Base-by-base conservation (phyloP, 1,140 invertebrate genomes). In the Listronotus oregonensis region DNA sequence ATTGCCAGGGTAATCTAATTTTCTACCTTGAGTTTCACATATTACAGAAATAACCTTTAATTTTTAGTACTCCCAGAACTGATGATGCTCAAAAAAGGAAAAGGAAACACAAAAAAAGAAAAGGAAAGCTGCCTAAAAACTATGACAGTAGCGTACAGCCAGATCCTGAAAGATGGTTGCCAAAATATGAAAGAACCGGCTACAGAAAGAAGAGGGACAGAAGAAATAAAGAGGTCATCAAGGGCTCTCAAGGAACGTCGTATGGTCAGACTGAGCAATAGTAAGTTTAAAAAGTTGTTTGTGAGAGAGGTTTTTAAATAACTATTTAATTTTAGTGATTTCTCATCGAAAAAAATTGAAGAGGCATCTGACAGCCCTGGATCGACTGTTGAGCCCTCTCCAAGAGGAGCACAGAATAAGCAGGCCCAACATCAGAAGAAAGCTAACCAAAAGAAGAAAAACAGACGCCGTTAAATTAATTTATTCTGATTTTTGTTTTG, bases 141-240 rank as follows among this genome's bases (percentile, higher is more conserved):
- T 95, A 90, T 70, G 92, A 97, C 80, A 83, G 93, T 0, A 89
- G 87, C 71, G 84, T 87, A 52, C 75, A 84, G 59, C 92, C 93
- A 17, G 96, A 99, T 84, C 94, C 95, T n/a, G 97, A 99, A 79
- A 86, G 97, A 71, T 99, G 97, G 97, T 76, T 99, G 64, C 97
- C 97, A 0, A 89, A 88, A 73, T 91, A 95, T 80, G 96, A 99
- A 80, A 84, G 97, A 43, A 90, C 93, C 27, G 93, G 93, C 63
- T 99, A 91, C 81, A 88, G 92, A 18, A 95, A 94, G 73, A 93
- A 94, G 73, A 87, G 90, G 68, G 90, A 91, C 65, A 83, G 90
- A 66, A 87, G 93, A 59, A 86, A 85, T 57, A 86, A 91, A 65
- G 87, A 89, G 66, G 85, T 94, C 74, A 96, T 96, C 73, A 97